Evolutionary conservation across 2,888 invertebrate genomes (phyloP).

Genomic region (Thymelicus sylvestris): DNA sequence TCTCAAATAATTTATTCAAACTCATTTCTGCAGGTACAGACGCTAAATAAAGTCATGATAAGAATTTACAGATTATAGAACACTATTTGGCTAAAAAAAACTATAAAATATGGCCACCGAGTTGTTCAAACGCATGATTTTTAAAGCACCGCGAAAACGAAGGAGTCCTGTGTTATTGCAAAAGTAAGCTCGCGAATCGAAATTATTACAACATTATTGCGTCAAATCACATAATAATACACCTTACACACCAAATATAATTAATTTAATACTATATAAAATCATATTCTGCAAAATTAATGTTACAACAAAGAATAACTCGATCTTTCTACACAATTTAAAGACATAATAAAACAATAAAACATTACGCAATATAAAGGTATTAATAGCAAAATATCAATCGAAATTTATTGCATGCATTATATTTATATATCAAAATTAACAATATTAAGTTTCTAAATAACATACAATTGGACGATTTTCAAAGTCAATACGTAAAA

Average conservation of each 20-base stretch:
- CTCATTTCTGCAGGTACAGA: constrained; percentile 11
- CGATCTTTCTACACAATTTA: constrained; percentile 66
- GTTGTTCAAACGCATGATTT: constrained; percentile 31
- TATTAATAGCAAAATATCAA: constrained; percentile 78
- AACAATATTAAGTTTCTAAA: constrained; percentile 69
- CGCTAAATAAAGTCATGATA: constrained; percentile 14
- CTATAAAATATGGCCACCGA: constrained; percentile 42
- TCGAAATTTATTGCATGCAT: constrained; percentile 80
- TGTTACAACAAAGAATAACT: constrained; percentile 70
- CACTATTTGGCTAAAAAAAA: constrained; percentile 22
- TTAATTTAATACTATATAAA: constrained; percentile 54
- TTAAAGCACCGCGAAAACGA: constrained; percentile 44
- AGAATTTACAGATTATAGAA: constrained; percentile 16
- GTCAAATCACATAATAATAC: constrained; percentile 52
- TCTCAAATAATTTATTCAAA: neutral
- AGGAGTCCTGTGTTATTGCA: constrained; percentile 43
- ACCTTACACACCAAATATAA: constrained; percentile 63
- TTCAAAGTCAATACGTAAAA: constrained; percentile 48
- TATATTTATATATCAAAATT: constrained; percentile 66
- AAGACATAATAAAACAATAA: constrained; percentile 61
- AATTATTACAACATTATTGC: constrained; percentile 54
- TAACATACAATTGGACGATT: constrained; percentile 73
- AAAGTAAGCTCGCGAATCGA: constrained; percentile 22
- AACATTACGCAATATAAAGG: constrained; percentile 57
- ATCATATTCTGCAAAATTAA: constrained; percentile 59